A percentile compares a stretch with the other conserved stretches of the same genome.
phyloP scores from a whole-genome alignment of 2,888 invertebrate species.

The Drosophila ustulata region DNA sequence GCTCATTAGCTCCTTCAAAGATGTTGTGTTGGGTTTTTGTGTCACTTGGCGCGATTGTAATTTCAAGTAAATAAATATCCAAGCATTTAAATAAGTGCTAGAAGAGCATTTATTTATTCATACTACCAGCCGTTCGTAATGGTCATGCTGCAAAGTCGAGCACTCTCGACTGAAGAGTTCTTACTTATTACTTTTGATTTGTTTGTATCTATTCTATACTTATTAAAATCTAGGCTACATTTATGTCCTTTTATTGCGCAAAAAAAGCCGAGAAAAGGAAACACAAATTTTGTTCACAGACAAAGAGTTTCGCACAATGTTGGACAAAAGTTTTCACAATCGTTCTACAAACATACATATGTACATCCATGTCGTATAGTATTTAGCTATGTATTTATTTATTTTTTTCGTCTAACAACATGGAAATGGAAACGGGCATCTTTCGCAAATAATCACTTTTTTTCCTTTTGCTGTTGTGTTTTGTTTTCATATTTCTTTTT shows the following conservation, averaged over 20 bases:
- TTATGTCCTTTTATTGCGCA: slow-evolving; percentile 29
- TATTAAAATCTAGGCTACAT: slow-evolving; percentile 58
- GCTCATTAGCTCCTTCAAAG: slow-evolving; percentile 29
- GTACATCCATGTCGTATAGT: slow-evolving; percentile 11
- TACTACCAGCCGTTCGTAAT: not conserved
- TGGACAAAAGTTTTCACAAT: slow-evolving; percentile 29
- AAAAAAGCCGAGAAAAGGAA: slow-evolving; percentile 15
- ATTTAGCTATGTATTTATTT: slow-evolving; percentile 6
- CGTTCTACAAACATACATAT: not conserved
- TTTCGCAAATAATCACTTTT: slow-evolving; percentile 50
- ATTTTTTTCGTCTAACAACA: slow-evolving; percentile 29
- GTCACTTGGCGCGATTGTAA: slow-evolving; percentile 8
- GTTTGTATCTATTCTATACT: slow-evolving; percentile 20
- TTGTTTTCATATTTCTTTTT: slow-evolving; percentile 64
- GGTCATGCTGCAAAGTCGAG: not conserved
- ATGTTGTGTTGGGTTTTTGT: slow-evolving; percentile 10
- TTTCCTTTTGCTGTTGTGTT: slow-evolving; percentile 65
- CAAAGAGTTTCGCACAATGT: slow-evolving; percentile 42
- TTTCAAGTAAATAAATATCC: not conserved
- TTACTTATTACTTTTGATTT: slow-evolving; percentile 7
- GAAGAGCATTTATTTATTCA: not conserved
- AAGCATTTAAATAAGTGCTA: not conserved
- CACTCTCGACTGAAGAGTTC: slow-evolving; percentile 8
- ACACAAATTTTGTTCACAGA: slow-evolving; percentile 26
- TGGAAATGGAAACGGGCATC: slow-evolving; percentile 48